Percentiles rank a stretch among this genome's conserved stretches.
Evolutionary conservation across 2,888 invertebrate species (phyloP).

Genomic region (Atethmia centrago): DNA sequence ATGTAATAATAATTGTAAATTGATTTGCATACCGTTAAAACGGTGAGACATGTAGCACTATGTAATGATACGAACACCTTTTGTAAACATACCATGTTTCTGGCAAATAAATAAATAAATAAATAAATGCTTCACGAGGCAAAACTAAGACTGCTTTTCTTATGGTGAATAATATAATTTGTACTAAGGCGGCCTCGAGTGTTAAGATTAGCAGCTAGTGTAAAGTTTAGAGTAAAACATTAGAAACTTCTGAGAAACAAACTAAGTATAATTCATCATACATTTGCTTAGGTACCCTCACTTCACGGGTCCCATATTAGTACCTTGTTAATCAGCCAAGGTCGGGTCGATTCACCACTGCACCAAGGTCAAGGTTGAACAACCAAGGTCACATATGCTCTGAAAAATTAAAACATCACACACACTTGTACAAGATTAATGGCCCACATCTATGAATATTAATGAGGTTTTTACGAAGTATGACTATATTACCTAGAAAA

Average conservation of each 20-base stretch:
- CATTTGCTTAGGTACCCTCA: constrained; percentile 13
- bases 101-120: too few species aligned
- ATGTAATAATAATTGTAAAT: too few species aligned
- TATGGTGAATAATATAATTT: too few species aligned
- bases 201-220: too few species aligned
- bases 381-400: constrained; percentile 23
- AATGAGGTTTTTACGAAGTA: constrained; percentile 27
- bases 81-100: too few species aligned
- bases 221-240: neutral
- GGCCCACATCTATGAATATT: constrained; percentile 30
- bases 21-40: too few species aligned
- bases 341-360: constrained; percentile 21
- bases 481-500: neutral
- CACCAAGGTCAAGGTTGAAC: constrained; percentile 37
- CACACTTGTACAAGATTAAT: constrained; percentile 36
- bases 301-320: constrained; percentile 33
- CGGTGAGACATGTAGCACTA: too few species aligned
- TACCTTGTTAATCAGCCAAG: constrained; percentile 39
- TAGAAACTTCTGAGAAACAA: constrained; percentile 19
- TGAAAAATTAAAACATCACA: constrained; percentile 44
- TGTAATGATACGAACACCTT: too few species aligned
- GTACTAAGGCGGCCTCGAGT: too few species aligned
- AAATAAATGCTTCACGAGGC: too few species aligned
- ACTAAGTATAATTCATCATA: neutral
- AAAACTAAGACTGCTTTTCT: too few species aligned